A percentile compares a stretch with the other conserved stretches of the same genome.
phyloP scores from a whole-genome alignment of 2,797 vertebrate genomes.

The Oreochromis grahami region DNA sequence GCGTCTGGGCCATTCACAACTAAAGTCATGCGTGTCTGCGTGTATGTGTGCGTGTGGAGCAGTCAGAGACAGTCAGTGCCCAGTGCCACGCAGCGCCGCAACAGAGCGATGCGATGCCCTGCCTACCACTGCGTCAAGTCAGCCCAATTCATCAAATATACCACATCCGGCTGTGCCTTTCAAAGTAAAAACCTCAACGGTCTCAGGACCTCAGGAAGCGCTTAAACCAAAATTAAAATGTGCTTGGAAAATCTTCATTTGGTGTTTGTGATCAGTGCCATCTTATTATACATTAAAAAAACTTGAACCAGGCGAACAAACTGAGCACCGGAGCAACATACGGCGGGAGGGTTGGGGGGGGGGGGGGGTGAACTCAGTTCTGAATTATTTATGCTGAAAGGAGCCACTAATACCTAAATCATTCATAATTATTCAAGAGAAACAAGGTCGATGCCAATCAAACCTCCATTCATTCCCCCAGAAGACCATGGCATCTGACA shows the following conservation, averaged over 20 bases:
- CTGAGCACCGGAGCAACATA: conserved; percentile 1
- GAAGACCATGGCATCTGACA: conserved; percentile 32
- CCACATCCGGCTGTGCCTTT: conserved; percentile 19
- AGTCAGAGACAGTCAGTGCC: conserved; percentile 27
- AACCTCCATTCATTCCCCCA: conserved; percentile 37
- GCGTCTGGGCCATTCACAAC: conserved; percentile 9
- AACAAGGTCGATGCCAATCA: conserved; percentile 69
- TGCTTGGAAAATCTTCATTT: neutral
- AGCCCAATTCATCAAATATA: accelerated
- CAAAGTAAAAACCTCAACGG: conserved; percentile 26
- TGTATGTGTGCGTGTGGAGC: neutral
- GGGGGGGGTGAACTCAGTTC: neutral
- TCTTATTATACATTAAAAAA: neutral
- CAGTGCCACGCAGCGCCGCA: conserved; percentile 74
- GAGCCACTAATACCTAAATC: conserved; percentile 64
- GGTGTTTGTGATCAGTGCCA: no score
- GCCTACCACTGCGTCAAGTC: conserved; percentile 32
- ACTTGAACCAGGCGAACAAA: neutral
- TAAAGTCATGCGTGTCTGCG: conserved; percentile 8
- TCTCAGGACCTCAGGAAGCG: neutral
- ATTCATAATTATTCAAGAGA: conserved; percentile 70
- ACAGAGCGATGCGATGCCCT: conserved; percentile 54
- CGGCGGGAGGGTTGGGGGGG: neutral
- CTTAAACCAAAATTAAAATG: neutral
- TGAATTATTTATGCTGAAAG: conserved; percentile 73